Evolutionary conservation across 2,888 invertebrate species (phyloP), one percentile per base, ranked within the genome.

Genomic region (Zaprionus lineosus): DNA sequence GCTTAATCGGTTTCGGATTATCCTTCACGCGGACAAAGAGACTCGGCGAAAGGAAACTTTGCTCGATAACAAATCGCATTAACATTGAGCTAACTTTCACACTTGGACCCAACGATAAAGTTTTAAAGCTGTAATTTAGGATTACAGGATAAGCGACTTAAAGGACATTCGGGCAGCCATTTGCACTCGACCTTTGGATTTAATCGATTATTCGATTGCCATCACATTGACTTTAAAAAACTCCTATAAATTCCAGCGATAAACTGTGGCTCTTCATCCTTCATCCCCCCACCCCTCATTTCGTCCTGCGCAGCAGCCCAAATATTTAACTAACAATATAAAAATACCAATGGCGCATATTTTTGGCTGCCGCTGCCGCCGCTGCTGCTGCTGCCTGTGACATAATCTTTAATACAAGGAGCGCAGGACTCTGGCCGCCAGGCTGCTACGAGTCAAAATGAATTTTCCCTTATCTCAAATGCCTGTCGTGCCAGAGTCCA

Each of bases 331-430:
- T 33, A 72, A 68, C 51, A 68, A 71, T 69, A 66, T 71, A 72
- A 66, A 69, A 71, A 69, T 69, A 72, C 72, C 67, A 34, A 56
- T 61, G 48, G 18, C 48, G 37, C 59, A 60, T 65, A 66, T 66
- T 77, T 74, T 52, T 43, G 72, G 61, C n/a, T n/a, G n/a, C n/a
- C n/a, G n/a, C n/a, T n/a, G n/a, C n/a, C n/a, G n/a, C n/a, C n/a
- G n/a, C n/a, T n/a, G n/a, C n/a, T n/a, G n/a, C n/a, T n/a, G 24
- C 52, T 57, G 59, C 19, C 64, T 61, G 56, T 61, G 61, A 57
- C 69, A 69, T 56, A 65, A 72, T 69, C 67, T 69, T 72, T 69
- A 66, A 66, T 72, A 56, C 48, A n/a, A n/a, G 41, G 21, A 39
- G 9, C 51, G 53, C 53, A 40, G 47, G 48, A 15, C 39, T 28